Evolutionary conservation across 2,888 invertebrate genomes (phyloP), one percentile per base, ranked within the genome.

Genomic region (Digitonthophagus gazella): DNA sequence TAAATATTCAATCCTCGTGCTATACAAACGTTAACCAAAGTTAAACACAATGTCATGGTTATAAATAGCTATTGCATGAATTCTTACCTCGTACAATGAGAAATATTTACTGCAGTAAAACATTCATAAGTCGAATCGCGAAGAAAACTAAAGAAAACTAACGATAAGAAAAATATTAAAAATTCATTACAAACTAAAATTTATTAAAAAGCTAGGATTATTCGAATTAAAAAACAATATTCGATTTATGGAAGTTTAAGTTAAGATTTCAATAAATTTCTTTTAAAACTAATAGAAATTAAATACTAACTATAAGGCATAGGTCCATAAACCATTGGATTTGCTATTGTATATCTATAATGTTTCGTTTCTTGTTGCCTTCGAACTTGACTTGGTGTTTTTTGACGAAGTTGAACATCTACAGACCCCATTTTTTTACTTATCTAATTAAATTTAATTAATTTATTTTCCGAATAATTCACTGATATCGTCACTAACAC

Each of bases 261-360:
- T n/a, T n/a, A n/a, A n/a, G n/a, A n/a, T n/a, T n/a, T n/a, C n/a
- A n/a, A n/a, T n/a, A n/a, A n/a, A n/a, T n/a, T n/a, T n/a, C n/a
- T n/a, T 54, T 6, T 22, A 15, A 56, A 22, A 57, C 44, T 28
- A 61, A 58, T 44, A 64, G 8, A 58, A 58, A 65, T 66, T 15
- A 67, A 44, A 66, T 71, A 91, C 91, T 90, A 87, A 92, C 92
- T 92, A 84, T 91, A 91, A 70, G 91, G 91, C 75, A 88, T 85
- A 74, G 91, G 91, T 73, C 91, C 91, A 81, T 91, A 92, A 75
- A 93, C 87, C 80, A 91, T 86, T 71, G 92, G 90, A 79, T 88
- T 86, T 74, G 87, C 83, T 75, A 85, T 83, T 74, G 83, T 81
- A 69, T 82, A 80, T 65, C 82, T 77, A 69, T 79, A 75, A 56